A percentile compares a stretch with the other conserved stretches of the same genome.
These are phyloP conservation scores for Diuraphis noxia DNA, from an alignment of 1,140 invertebrate species.

Conservation along the genomic window DNA sequence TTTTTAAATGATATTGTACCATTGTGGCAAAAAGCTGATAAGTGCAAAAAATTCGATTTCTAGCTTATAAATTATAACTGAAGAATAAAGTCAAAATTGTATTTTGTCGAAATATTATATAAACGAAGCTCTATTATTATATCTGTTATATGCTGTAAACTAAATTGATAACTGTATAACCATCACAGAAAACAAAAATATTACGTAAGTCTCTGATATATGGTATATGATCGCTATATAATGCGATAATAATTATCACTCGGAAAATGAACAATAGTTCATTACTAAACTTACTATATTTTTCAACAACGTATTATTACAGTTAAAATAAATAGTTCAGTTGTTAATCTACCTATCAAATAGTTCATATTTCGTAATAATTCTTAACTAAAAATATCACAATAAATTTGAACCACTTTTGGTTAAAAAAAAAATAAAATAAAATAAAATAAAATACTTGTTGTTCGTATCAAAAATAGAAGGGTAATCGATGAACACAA, in stretches of 20 bases:
- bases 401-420: not conserved
- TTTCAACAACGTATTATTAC: not conserved
- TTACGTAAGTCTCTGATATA: too few relatives aligned
- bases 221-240: too few relatives aligned
- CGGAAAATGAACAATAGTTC: not conserved
- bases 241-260: not conserved
- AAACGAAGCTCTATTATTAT: too few relatives aligned
- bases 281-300: not conserved
- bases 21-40: too few relatives aligned
- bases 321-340: not conserved
- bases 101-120: too few relatives aligned
- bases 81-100: too few relatives aligned
- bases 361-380: not conserved
- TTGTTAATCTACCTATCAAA: not conserved
- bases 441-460: not conserved
- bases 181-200: too few relatives aligned
- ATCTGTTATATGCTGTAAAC: too few relatives aligned
- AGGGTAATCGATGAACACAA: not conserved
- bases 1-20: not conserved
- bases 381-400: not conserved
- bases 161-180: too few relatives aligned
- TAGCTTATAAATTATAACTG: too few relatives aligned
- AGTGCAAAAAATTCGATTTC: too few relatives aligned
- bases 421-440: not conserved
- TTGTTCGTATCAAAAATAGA: not conserved